Evolutionary conservation across 2,113 vertebrate species (phyloP).

Genomic region (Callithrix jacchus): DNA sequence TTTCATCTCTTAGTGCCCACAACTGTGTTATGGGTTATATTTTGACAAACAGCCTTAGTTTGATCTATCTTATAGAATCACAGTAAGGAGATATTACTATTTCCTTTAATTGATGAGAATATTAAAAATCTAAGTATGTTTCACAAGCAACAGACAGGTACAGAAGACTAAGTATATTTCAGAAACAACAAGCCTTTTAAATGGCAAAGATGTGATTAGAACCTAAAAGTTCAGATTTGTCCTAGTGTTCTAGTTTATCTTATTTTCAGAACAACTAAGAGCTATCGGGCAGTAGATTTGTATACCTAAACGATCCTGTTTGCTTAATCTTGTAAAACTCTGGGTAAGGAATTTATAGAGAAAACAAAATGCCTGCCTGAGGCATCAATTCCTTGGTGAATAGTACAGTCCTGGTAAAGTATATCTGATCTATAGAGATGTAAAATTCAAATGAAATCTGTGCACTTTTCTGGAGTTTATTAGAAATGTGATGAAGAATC

Average conservation of each 20-base stretch:
- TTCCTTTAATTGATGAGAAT: not conserved
- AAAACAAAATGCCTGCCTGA: not conserved
- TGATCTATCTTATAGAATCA: not conserved
- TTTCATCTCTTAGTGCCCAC: not conserved
- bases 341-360: not conserved
- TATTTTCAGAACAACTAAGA: conserved; percentile 19
- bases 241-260: not conserved
- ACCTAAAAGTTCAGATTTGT: not conserved
- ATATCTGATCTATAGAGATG: not conserved
- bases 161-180: not conserved
- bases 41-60: not conserved
- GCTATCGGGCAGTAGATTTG: not conserved
- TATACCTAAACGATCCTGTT: not conserved
- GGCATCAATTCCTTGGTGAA: not conserved
- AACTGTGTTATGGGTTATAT: not conserved
- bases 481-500: not conserved
- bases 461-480: not conserved
- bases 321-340: not conserved
- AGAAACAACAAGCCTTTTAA: not conserved
- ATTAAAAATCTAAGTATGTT: not conserved
- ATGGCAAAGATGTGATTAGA: not conserved
- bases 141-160: not conserved
- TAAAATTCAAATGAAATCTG: not conserved
- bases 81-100: not conserved
- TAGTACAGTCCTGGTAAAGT: not conserved